Conservation (phyloP, 2,113 vertebrate genomes). For the Pseudopodoces humilis region DNA sequence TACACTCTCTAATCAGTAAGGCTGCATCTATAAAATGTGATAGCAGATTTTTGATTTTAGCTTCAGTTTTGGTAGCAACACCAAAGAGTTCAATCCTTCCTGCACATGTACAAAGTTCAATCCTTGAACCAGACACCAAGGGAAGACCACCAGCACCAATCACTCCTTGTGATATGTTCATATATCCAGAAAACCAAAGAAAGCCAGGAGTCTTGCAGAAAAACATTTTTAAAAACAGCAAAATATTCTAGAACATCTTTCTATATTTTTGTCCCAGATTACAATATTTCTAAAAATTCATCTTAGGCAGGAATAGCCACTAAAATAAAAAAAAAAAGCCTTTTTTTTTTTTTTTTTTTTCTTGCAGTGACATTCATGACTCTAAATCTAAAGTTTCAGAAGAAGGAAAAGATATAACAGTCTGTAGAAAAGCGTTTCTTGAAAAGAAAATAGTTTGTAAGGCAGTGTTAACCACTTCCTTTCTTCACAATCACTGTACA, state of each 20-base stretch:
- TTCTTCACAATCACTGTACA: neutral
- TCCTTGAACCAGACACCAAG: neutral
- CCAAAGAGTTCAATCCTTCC: neutral
- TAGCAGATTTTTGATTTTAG: neutral
- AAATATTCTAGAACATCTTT: neutral
- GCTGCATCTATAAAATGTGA: neutral
- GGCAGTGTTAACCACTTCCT: neutral
- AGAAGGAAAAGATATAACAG: neutral
- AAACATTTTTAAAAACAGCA: neutral
- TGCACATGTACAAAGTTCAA: neutral
- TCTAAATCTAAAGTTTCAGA: neutral
- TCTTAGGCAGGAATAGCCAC: neutral
- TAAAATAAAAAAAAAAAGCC: neutral
- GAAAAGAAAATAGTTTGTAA: neutral
- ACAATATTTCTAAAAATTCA: neutral
- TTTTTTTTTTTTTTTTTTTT: neutral
- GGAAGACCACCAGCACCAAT: neutral
- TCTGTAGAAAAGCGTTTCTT: too few relatives aligned
- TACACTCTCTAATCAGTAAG: neutral
- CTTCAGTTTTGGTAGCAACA: neutral
- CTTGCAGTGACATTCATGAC: neutral
- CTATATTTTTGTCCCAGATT: neutral
- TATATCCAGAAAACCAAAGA: neutral
- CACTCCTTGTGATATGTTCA: accelerated
- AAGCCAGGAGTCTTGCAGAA: neutral